Conservation (phyloP, 2,888 invertebrate genomes). For the Drosophila testacea region DNA sequence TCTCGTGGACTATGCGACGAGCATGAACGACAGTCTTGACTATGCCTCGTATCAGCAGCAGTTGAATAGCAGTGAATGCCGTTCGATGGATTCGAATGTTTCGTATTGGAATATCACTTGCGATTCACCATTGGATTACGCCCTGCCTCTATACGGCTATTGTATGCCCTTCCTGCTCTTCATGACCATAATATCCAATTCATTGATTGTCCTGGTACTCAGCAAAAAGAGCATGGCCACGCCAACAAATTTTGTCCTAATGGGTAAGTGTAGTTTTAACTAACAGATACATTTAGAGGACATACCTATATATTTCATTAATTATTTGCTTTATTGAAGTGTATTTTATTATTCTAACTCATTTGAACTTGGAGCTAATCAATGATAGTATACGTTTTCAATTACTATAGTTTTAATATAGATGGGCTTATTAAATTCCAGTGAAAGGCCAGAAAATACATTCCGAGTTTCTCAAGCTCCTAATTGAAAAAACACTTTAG, state of each 20-base stretch:
- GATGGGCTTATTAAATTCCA: no score
- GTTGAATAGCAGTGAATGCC: conserved; percentile 65
- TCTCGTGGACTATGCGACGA: conserved; percentile 52
- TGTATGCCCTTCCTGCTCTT: conserved; percentile 92
- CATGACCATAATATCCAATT: conserved; percentile 95
- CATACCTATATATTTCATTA: no score
- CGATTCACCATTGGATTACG: conserved; percentile 83
- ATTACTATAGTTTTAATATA: no score
- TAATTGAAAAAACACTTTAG: no score
- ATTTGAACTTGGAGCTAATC: no score
- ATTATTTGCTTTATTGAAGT: no score
- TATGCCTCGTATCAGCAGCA: conserved; percentile 63
- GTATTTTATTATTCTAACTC: no score
- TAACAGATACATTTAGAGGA: no score
- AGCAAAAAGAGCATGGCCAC: conserved; percentile 95
- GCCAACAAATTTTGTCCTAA: conserved; percentile 95
- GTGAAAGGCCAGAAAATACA: no score
- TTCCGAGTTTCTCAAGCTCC: no score
- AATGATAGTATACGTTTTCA: no score
- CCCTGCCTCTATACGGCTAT: conserved; percentile 84
- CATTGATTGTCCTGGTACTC: conserved; percentile 95
- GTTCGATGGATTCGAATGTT: conserved; percentile 71
- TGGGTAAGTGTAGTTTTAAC: conserved; percentile 85
- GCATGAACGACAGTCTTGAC: conserved; percentile 62
- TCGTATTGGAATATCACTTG: conserved; percentile 85